phyloP scores from a whole-genome alignment of 1,140 invertebrate genomes.

The Heterodera schachtii region DNA sequence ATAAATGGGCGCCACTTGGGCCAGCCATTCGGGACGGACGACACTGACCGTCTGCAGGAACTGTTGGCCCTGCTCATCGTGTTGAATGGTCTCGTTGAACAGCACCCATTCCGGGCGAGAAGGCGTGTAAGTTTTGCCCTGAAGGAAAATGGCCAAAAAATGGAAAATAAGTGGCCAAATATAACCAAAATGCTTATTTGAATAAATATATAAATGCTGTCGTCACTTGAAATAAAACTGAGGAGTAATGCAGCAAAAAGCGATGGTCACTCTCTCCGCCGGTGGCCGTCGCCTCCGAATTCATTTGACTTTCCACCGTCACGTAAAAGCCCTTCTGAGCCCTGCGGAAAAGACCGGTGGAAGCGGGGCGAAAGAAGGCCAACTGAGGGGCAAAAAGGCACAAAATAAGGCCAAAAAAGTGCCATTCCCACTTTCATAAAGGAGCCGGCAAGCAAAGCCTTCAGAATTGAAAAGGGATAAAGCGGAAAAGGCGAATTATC shows the following conservation, averaged over 20 bases:
- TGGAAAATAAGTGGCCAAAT: too few species aligned
- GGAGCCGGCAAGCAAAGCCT: constrained; percentile 93
- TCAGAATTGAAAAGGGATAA: constrained; percentile 97
- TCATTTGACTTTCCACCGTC: constrained; percentile 90
- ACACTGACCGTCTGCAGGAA: neutral
- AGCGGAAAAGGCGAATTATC: constrained; percentile 75
- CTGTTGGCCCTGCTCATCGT: too few species aligned
- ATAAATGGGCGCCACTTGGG: neutral
- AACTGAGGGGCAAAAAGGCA: constrained; percentile 1
- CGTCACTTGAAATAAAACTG: neutral
- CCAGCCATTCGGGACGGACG: constrained; percentile 3
- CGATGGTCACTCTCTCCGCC: neutral
- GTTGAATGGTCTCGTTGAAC: too few species aligned
- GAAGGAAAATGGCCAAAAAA: too few species aligned
- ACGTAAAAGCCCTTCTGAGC: constrained; percentile 93
- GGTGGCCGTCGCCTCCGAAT: constrained; percentile 71
- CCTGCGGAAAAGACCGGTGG: constrained; percentile 81
- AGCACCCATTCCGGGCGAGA: too few species aligned
- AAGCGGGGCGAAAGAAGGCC: constrained; percentile 20
- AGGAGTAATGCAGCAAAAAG: neutral
- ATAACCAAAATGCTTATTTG: neutral
- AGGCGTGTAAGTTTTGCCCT: too few species aligned
- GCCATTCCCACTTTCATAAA: constrained; percentile 88
- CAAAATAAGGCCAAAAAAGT: neutral
- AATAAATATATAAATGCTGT: neutral